A percentile compares a stretch with the other conserved stretches of the same genome.
Evolutionary conservation across 1,140 invertebrate genomes (phyloP).

Genomic region (Drosophila lini): DNA sequence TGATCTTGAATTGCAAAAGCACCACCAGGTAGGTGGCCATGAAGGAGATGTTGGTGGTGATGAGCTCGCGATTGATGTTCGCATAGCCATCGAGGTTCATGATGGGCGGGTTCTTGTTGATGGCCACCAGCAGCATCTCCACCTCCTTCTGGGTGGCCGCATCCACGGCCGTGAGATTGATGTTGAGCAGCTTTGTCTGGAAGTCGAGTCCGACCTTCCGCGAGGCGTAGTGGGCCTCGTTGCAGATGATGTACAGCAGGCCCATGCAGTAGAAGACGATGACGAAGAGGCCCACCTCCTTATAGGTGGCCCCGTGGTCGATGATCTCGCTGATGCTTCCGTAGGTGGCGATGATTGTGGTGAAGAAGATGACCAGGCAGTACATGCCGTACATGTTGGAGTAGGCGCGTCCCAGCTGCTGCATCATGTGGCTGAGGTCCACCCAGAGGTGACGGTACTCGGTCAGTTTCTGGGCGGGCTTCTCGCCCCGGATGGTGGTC

Average conservation of each 20-base stretch:
- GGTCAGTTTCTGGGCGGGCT: slow-evolving; percentile 87
- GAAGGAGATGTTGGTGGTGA: slow-evolving; percentile 88
- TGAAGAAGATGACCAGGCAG: slow-evolving; percentile 89
- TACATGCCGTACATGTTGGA: slow-evolving; percentile 90
- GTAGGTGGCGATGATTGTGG: slow-evolving; percentile 88
- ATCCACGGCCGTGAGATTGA: slow-evolving; percentile 87
- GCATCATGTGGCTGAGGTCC: slow-evolving; percentile 90
- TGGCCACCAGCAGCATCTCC: slow-evolving; percentile 89
- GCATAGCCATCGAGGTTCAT: slow-evolving; percentile 90
- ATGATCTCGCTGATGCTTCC: slow-evolving; percentile 88
- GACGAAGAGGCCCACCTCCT: slow-evolving; percentile 88
- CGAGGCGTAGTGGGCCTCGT: slow-evolving; percentile 88
- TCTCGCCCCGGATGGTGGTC: slow-evolving; percentile 86
- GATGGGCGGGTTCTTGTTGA: slow-evolving; percentile 88
- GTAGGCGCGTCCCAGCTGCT: slow-evolving; percentile 88
- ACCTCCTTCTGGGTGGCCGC: slow-evolving; percentile 87
- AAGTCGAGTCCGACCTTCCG: slow-evolving; percentile 88
- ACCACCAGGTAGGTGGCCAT: slow-evolving; percentile 89
- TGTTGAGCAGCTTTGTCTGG: slow-evolving; percentile 87
- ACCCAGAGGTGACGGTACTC: slow-evolving; percentile 89
- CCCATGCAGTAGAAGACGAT: slow-evolving; percentile 89
- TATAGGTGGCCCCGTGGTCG: slow-evolving; percentile 88
- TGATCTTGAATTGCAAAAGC: slow-evolving; percentile 88
- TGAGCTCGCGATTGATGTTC: slow-evolving; percentile 88
- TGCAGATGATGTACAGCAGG: slow-evolving; percentile 88